Base-by-base conservation (phyloP, 2,888 invertebrate species). In the Strigamia crassipes region DNA sequence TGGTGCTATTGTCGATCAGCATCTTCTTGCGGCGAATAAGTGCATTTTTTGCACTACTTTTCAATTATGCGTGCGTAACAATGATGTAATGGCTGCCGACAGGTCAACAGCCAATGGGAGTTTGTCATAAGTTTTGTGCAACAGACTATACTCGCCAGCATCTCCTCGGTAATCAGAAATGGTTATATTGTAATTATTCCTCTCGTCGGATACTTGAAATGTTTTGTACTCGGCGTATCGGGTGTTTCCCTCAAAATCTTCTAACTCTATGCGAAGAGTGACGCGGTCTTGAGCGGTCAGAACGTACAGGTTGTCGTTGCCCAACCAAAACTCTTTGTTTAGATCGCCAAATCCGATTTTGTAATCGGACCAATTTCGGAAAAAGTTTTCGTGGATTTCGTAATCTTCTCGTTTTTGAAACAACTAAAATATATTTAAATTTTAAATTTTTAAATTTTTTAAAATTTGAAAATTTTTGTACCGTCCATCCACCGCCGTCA, bases 401-500 rank as follows among this genome's bases (percentile, higher is more conserved):
- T 61, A 61, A 61, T 61, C 23, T 10, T 12, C 61, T 61, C 61
- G 18, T 61, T 23, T 18, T 61, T 61, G 61, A 61, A 61, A 61
- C 12, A 61, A 5, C 61, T 61, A 21, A 61, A 61, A 61, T n/a
- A n/a, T n/a, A n/a, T n/a, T n/a, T n/a, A n/a, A n/a, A n/a, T n/a
- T n/a, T n/a, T n/a, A n/a, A n/a, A n/a, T n/a, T n/a, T n/a, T n/a
- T n/a, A n/a, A n/a, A n/a, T 42, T 83, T 85, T 34, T 66, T n/a
- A n/a, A n/a, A n/a, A n/a, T n/a, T n/a, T n/a, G n/a, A n/a, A n/a
- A n/a, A n/a, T 2, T 12, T 8, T 85, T 10, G 84, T 83, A 87
- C 87, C 79, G 87, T 87, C 87, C 88, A 88, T 12, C 87, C 87
- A 5, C 88, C 88, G 9, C 86, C 87, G 13, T 85, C 86, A 0